phyloP scores from a whole-genome alignment of 2,797 vertebrate species.

The Decapterus maruadsi region DNA sequence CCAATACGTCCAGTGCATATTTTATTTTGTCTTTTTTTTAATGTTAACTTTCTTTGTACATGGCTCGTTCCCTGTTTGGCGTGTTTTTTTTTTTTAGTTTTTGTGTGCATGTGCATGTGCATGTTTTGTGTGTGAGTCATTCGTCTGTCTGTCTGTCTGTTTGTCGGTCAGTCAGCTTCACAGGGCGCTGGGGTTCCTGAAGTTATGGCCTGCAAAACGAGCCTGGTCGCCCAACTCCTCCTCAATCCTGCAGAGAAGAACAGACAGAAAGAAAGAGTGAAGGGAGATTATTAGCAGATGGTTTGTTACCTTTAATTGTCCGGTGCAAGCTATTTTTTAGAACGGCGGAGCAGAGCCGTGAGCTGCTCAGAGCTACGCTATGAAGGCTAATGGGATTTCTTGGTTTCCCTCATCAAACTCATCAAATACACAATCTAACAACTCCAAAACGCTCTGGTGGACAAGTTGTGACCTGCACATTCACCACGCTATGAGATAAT shows the following conservation, averaged over 20 bases:
- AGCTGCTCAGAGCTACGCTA: no score
- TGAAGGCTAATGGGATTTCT: no score
- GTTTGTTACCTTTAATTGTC: no score
- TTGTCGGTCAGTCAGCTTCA: slow-evolving; percentile 78
- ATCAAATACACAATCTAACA: no score
- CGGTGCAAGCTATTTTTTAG: no score
- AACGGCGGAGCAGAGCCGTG: no score
- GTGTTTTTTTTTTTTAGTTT: slow-evolving; percentile 20
- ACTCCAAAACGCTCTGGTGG: no score
- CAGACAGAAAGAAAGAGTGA: neutral
- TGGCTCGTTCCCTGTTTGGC: slow-evolving; percentile 58
- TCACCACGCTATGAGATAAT: no score
- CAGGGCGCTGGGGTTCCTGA: slow-evolving; percentile 96
- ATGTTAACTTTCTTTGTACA: slow-evolving; percentile 56
- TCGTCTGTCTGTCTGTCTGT: slow-evolving; percentile 12
- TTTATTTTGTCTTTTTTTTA: slow-evolving; percentile 22
- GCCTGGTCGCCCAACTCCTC: slow-evolving; percentile 95
- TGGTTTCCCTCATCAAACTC: no score
- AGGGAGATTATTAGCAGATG: neutral
- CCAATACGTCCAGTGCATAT: slow-evolving; percentile 70
- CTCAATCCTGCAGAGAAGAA: slow-evolving; percentile 88
- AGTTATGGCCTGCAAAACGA: slow-evolving; percentile 96
- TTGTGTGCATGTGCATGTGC: slow-evolving; percentile 34
- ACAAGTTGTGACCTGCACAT: no score
- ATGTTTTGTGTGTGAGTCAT: slow-evolving; percentile 46